Evolutionary conservation across 2,113 vertebrate species (phyloP).

Genomic region (Callionymus lyra): DNA sequence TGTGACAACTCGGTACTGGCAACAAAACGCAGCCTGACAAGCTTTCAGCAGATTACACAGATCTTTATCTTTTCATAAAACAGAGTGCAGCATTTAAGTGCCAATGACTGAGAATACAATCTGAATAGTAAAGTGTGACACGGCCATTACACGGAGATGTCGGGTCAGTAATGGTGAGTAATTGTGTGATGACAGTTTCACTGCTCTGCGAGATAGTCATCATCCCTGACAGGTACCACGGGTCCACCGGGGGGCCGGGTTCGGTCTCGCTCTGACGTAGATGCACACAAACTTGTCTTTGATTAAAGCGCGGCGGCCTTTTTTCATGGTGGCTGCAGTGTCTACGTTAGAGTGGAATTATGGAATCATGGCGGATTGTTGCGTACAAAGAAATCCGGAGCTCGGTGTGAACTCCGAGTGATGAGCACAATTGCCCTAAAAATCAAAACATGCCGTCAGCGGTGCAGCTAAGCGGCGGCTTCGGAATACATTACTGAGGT

Average conservation of each 20-base stretch:
- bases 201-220: slow-evolving; percentile 60
- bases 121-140: slow-evolving; percentile 66
- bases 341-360: slow-evolving; percentile 54
- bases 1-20: slow-evolving; percentile 59
- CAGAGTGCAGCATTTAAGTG: slow-evolving; percentile 64
- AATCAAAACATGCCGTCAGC: slow-evolving; percentile 93
- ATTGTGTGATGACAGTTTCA: slow-evolving; percentile 75
- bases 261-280: slow-evolving; percentile 51
- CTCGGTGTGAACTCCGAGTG: slow-evolving; percentile 41
- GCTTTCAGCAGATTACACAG: slow-evolving; percentile 63
- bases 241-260: slow-evolving; percentile 51
- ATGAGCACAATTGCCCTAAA: slow-evolving; percentile 66
- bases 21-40: slow-evolving; percentile 62
- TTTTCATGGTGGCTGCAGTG: slow-evolving; percentile 45
- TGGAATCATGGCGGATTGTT: slow-evolving; percentile 49
- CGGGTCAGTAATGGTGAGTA: slow-evolving; percentile 64
- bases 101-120: slow-evolving; percentile 62
- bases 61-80: slow-evolving; percentile 70
- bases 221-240: slow-evolving; percentile 62
- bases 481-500: slow-evolving; percentile 92
- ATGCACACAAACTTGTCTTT: slow-evolving; percentile 34
- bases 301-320: slow-evolving; percentile 1
- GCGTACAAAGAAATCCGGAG: slow-evolving; percentile 45
- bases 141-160: slow-evolving; percentile 59
- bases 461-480: slow-evolving; percentile 75